These are phyloP conservation scores for Drosophila pseudoobscura DNA, from an alignment of 1,140 invertebrate genomes.

Conservation along the genomic window DNA sequence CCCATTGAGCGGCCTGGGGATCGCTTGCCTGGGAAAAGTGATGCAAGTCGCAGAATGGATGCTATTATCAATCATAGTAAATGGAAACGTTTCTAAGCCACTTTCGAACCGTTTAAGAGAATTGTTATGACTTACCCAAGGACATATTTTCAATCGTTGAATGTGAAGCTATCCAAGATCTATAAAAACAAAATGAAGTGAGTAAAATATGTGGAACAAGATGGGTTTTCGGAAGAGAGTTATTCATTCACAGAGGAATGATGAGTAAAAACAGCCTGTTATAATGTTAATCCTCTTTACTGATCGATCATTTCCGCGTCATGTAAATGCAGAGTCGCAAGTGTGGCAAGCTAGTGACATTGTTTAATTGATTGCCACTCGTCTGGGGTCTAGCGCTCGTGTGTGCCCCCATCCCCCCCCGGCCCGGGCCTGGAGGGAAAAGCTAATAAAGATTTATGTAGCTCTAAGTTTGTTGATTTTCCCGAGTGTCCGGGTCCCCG, in stretches of 20 bases:
- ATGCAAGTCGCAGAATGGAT: constrained; percentile 21
- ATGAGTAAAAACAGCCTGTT: too few relatives aligned
- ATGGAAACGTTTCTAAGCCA: constrained; percentile 11
- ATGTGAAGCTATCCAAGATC: too few relatives aligned
- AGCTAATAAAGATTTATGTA: constrained; percentile 73
- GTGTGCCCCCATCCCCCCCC: not conserved
- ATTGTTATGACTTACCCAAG: too few relatives aligned
- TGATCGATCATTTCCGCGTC: constrained; percentile 1
- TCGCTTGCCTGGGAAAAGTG: constrained; percentile 28
- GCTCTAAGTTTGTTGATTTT: constrained; percentile 57
- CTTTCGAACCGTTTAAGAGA: constrained; percentile 1
- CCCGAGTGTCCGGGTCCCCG: constrained; percentile 1
- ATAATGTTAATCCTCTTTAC: too few relatives aligned
- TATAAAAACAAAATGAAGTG: too few relatives aligned
- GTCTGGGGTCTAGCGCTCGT: not conserved
- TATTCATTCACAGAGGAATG: too few relatives aligned
- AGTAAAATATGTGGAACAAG: too few relatives aligned
- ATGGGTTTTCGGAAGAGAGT: too few relatives aligned
- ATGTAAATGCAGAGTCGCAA: constrained; percentile 28
- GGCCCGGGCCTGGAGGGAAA: constrained; percentile 18
- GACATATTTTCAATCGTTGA: too few relatives aligned
- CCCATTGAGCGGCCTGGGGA: constrained; percentile 44
- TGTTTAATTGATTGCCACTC: constrained; percentile 68
- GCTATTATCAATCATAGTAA: constrained; percentile 41
- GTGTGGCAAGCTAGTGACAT: constrained; percentile 49